These are phyloP conservation scores for Indicator indicator DNA, from an alignment of 2,113 vertebrate species.

Conservation along the genomic window DNA sequence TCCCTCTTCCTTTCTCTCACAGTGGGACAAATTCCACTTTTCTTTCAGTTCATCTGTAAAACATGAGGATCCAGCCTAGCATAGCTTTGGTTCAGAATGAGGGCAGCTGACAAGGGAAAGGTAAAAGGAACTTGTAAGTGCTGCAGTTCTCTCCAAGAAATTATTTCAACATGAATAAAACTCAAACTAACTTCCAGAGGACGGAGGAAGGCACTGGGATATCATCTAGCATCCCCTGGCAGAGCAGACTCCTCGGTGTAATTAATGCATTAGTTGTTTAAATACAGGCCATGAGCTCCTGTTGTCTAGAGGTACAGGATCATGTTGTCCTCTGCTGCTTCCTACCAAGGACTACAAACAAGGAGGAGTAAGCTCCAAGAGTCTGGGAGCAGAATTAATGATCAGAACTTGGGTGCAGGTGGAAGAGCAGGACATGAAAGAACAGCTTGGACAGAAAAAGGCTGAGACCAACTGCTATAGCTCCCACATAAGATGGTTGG, in stretches of 20 bases:
- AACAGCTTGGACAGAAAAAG: background rate
- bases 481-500: background rate
- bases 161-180: background rate
- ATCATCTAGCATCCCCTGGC: background rate
- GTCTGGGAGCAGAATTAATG: background rate
- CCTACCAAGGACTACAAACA: background rate
- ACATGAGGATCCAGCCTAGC: slow-evolving; percentile 50
- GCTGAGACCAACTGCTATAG: background rate
- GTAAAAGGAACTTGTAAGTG: slow-evolving; percentile 24
- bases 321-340: background rate
- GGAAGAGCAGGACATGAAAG: background rate
- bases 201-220: background rate
- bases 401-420: background rate
- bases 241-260: background rate
- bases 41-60: slow-evolving; percentile 62
- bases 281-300: background rate
- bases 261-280: background rate
- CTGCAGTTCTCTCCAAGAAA: slow-evolving; percentile 10
- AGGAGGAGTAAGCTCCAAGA: background rate
- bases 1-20: slow-evolving; percentile 29
- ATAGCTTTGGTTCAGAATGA: background rate
- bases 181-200: background rate
- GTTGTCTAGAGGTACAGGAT: background rate
- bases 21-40: slow-evolving; percentile 54
- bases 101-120: slow-evolving; percentile 35